A percentile compares a stretch with the other conserved stretches of the same genome.
Conservation (phyloP, 2,888 invertebrate species). For the Lutraria lutraria region DNA sequence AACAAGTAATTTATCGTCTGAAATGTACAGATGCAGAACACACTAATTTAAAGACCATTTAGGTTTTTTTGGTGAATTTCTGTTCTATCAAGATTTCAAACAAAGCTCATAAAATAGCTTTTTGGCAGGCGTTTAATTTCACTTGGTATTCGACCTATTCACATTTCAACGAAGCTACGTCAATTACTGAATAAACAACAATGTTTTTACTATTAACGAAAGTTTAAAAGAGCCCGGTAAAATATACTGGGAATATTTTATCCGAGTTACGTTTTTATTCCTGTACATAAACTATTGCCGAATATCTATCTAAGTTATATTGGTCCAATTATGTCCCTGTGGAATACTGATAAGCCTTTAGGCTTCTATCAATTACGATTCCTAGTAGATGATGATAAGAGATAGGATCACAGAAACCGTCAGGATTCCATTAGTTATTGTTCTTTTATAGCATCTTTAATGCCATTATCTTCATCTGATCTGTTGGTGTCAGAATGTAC, state of each 20-base stretch:
- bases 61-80: neutral
- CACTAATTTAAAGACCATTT: constrained; percentile 12
- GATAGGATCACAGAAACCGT: neutral
- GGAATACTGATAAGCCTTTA: constrained; percentile 37
- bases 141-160: neutral
- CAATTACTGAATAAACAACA: neutral
- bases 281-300: neutral
- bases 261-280: neutral
- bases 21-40: neutral
- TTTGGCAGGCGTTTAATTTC: constrained; percentile 17
- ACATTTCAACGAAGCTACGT: neutral
- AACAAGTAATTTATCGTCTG: neutral
- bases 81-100: neutral
- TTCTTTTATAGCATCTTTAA: neutral
- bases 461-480: neutral
- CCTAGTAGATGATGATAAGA: neutral
- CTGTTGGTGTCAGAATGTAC: neutral
- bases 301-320: constrained; percentile 24
- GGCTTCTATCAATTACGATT: constrained; percentile 31
- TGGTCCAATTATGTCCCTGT: constrained; percentile 33
- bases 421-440: neutral
- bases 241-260: neutral
- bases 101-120: neutral
- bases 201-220: neutral
- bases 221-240: neutral